phyloP scores from a whole-genome alignment of 2,888 invertebrate species.

The Coleophora flavipennella region DNA sequence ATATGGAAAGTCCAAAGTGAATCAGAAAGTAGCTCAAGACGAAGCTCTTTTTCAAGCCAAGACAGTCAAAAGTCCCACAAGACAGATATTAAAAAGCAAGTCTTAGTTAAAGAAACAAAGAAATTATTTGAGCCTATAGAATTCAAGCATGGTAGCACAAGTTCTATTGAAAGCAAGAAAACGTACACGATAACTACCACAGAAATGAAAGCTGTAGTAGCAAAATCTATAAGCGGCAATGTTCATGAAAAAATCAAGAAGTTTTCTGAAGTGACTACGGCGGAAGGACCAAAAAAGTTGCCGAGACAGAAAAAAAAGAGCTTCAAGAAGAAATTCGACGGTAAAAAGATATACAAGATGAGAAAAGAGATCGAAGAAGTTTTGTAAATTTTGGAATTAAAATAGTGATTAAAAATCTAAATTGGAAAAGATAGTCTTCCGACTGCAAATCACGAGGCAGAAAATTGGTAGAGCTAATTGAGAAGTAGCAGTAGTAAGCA shows the following conservation, averaged over 20 bases:
- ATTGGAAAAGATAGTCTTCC: not conserved
- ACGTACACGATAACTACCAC: conserved; percentile 29
- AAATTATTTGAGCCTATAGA: conserved; percentile 46
- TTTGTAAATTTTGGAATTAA: conserved; percentile 28
- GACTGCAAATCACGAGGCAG: too few species aligned
- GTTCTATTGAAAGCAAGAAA: conserved; percentile 33
- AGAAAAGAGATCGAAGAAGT: conserved; percentile 58
- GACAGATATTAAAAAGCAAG: conserved; percentile 20
- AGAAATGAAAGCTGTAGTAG: conserved; percentile 28
- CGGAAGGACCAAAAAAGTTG: conserved; percentile 34
- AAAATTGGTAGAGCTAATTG: too few species aligned
- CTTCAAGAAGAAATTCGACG: conserved; percentile 45
- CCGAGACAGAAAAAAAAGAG: conserved; percentile 46
- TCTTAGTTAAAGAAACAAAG: conserved; percentile 44
- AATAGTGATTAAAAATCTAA: not conserved
- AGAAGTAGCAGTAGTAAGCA: too few species aligned
- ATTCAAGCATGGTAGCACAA: conserved; percentile 31
- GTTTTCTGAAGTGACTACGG: conserved; percentile 42
- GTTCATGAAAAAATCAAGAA: conserved; percentile 62
- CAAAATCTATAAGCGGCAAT: conserved; percentile 44
- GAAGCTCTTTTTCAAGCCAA: conserved; percentile 46
- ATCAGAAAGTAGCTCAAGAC: conserved; percentile 47
- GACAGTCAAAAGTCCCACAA: conserved; percentile 32
- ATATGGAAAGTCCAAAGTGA: conserved; percentile 53
- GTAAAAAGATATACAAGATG: conserved; percentile 47